These are phyloP conservation scores for Heterotis niloticus DNA, from an alignment of 2,113 vertebrate species.

Conservation along the genomic window DNA sequence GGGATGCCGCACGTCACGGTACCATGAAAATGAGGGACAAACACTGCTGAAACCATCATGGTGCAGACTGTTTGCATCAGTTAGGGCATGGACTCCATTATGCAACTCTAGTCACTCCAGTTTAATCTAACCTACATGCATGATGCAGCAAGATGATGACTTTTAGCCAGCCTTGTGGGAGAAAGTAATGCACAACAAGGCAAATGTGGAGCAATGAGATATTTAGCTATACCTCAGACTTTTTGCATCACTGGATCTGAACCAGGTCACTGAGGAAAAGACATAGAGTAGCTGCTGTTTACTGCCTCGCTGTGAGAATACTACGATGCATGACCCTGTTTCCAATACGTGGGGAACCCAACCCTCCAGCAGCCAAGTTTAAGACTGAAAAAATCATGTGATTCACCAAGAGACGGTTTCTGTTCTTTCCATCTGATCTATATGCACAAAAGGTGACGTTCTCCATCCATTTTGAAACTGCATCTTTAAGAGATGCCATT, in stretches of 20 bases:
- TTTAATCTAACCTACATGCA: background rate
- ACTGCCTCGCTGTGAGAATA: background rate
- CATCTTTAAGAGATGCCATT: no score
- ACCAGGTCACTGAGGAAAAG: background rate
- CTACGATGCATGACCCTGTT: background rate
- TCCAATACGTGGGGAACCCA: background rate
- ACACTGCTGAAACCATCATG: background rate
- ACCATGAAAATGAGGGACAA: background rate
- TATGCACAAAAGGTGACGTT: no score
- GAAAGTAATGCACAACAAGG: background rate
- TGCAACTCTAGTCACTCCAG: background rate
- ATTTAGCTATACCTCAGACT: background rate
- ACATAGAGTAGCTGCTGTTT: background rate
- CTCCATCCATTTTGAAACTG: no score
- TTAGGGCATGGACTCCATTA: background rate
- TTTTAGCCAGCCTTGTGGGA: background rate
- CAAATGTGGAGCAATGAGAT: conserved; percentile 2
- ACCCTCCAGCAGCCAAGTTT: background rate
- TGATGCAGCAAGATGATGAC: background rate
- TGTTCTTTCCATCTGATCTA: no score
- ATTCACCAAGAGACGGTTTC: no score
- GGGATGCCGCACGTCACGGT: background rate
- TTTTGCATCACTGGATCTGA: background rate
- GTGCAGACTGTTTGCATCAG: background rate
- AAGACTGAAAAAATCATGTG: no score